Percentiles rank a stretch among this genome's conserved stretches.
Conservation (phyloP, 2,113 vertebrate species). For the Neogobius melanostomus region DNA sequence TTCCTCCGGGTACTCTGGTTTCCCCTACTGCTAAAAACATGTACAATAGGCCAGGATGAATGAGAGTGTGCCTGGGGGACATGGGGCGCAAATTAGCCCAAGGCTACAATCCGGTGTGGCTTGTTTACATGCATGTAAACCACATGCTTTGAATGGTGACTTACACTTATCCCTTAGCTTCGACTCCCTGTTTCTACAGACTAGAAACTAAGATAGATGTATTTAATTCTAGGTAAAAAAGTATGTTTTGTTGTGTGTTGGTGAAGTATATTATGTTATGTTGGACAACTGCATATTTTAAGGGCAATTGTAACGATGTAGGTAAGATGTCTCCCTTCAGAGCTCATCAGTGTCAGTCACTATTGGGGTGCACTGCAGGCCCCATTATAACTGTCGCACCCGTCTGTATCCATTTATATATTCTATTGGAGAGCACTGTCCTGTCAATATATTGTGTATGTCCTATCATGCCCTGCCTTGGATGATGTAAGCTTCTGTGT, state of each 20-base stretch:
- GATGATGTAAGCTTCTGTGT: slow-evolving; percentile 9
- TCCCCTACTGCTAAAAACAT: too few relatives aligned
- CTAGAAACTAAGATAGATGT: not conserved
- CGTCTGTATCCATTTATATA: slow-evolving; percentile 8
- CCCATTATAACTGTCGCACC: slow-evolving; percentile 23
- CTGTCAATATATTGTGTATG: slow-evolving; percentile 9
- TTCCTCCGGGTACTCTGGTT: too few relatives aligned
- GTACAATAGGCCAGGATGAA: too few relatives aligned
- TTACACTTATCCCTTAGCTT: too few relatives aligned
- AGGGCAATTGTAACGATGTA: slow-evolving; percentile 23
- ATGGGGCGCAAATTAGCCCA: too few relatives aligned
- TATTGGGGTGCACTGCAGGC: slow-evolving; percentile 17
- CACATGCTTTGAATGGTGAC: too few relatives aligned
- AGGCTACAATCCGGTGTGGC: too few relatives aligned
- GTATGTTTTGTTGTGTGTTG: not conserved
- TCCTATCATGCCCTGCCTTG: not conserved
- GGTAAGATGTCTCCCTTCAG: slow-evolving; percentile 30
- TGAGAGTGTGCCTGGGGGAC: too few relatives aligned
- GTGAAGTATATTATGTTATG: not conserved
- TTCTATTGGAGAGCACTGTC: slow-evolving; percentile 4
- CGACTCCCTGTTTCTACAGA: too few relatives aligned
- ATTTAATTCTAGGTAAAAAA: not conserved
- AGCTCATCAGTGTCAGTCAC: slow-evolving; percentile 46
- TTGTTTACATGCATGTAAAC: too few relatives aligned
- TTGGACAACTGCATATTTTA: slow-evolving; percentile 18